Evolutionary conservation across 2,113 vertebrate species (phyloP).

Genomic region (Anser brachyrhynchus): DNA sequence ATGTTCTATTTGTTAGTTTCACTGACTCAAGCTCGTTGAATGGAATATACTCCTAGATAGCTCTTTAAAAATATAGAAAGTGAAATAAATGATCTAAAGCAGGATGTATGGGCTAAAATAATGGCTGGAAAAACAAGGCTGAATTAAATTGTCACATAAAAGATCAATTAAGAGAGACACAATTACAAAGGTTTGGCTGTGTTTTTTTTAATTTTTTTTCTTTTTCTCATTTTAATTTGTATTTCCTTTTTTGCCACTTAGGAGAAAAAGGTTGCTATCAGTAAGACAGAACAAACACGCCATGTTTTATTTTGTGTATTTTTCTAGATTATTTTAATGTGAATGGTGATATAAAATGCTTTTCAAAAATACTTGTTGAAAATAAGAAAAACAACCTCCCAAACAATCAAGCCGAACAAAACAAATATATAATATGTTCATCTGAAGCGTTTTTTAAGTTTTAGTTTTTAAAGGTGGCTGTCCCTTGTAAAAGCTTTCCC

Average conservation of each 20-base stretch:
- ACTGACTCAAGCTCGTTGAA: slow-evolving; percentile 27
- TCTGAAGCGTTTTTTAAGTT: slow-evolving; percentile 25
- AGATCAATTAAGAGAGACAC: slow-evolving; percentile 54
- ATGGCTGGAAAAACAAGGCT: slow-evolving; percentile 33
- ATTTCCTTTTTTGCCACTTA: neutral
- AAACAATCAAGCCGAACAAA: slow-evolving; percentile 6
- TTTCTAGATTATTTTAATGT: neutral
- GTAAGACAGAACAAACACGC: neutral
- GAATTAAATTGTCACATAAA: slow-evolving; percentile 56
- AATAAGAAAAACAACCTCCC: neutral
- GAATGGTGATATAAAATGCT: neutral
- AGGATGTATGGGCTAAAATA: slow-evolving; percentile 32
- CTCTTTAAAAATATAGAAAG: slow-evolving; percentile 40
- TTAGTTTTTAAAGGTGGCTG: slow-evolving; percentile 1
- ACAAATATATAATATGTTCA: neutral
- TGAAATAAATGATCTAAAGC: slow-evolving; percentile 53
- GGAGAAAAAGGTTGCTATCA: neutral
- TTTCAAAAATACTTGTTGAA: neutral
- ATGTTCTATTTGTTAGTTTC: slow-evolving; percentile 64
- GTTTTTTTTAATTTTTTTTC: neutral
- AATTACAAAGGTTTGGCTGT: neutral
- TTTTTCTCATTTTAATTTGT: neutral
- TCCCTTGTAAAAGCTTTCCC: slow-evolving; percentile 31
- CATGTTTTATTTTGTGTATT: neutral
- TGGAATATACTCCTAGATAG: neutral